Percentiles rank a stretch among this genome's conserved stretches.
phyloP scores from a whole-genome alignment of 2,797 vertebrate genomes.

The Semotilus atromaculatus region DNA sequence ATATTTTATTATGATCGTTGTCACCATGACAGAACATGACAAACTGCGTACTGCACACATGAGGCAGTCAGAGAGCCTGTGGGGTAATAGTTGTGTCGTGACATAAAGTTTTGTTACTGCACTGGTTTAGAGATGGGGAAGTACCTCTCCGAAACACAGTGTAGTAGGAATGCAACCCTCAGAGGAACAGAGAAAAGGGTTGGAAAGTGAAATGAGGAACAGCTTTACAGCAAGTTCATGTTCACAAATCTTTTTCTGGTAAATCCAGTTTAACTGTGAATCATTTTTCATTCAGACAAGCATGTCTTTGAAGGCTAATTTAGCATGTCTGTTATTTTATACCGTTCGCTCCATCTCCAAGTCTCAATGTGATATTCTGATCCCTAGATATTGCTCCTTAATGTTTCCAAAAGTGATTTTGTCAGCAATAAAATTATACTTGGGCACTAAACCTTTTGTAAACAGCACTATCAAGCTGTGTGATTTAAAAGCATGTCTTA shows the following conservation, averaged over 20 bases:
- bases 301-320: background rate
- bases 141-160: background rate
- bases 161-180: conserved; percentile 27
- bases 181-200: conserved; percentile 30
- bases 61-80: background rate
- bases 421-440: background rate
- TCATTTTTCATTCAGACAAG: background rate
- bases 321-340: background rate
- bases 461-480: background rate
- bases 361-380: background rate
- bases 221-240: background rate
- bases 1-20: background rate
- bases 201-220: conserved; percentile 37
- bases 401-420: background rate
- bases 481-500: conserved; percentile 24
- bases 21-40: background rate
- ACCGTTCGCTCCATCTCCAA: background rate
- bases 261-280: background rate
- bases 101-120: background rate
- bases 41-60: background rate
- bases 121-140: conserved; percentile 17
- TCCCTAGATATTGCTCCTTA: background rate
- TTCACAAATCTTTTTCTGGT: background rate
- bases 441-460: conserved; percentile 21
- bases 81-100: background rate